These are phyloP conservation scores for Ursus arctos DNA, from an alignment of 2,113 vertebrate genomes.

Conservation along the genomic window DNA sequence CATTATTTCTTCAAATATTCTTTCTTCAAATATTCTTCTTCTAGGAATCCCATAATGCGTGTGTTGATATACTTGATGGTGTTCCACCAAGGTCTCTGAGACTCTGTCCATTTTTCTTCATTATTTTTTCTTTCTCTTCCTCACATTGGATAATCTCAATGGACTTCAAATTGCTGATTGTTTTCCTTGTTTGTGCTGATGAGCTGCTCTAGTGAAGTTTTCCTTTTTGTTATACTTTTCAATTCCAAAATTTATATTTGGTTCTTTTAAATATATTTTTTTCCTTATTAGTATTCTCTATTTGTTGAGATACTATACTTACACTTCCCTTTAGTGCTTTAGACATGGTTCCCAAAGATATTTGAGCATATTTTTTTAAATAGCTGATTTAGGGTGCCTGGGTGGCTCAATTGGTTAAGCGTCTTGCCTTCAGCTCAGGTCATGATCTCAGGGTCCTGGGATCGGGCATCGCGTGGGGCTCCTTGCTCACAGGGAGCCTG, in stretches of 20 bases:
- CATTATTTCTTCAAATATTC: slow-evolving; percentile 8
- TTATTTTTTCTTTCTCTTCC: background rate
- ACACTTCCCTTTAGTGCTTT: background rate
- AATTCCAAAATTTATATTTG: background rate
- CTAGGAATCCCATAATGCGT: background rate
- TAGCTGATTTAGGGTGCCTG: background rate
- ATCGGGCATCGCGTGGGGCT: background rate
- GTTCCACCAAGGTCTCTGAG: background rate
- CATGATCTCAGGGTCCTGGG: background rate
- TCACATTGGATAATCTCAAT: background rate
- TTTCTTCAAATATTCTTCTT: background rate
- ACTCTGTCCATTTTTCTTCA: background rate
- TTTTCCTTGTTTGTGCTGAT: background rate
- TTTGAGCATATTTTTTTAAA: background rate
- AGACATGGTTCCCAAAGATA: background rate
- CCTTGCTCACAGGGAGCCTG: no score
- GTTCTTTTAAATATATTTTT: background rate
- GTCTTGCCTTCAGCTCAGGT: background rate
- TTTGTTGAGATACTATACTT: background rate
- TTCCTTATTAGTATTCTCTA: background rate
- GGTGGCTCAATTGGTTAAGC: background rate
- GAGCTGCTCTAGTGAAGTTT: background rate
- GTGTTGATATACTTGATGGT: background rate
- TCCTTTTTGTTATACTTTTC: background rate
- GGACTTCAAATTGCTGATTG: background rate